A percentile compares a stretch with the other conserved stretches of the same genome.
phyloP scores from a whole-genome alignment of 2,113 vertebrate species.

The Plotosus lineatus region DNA sequence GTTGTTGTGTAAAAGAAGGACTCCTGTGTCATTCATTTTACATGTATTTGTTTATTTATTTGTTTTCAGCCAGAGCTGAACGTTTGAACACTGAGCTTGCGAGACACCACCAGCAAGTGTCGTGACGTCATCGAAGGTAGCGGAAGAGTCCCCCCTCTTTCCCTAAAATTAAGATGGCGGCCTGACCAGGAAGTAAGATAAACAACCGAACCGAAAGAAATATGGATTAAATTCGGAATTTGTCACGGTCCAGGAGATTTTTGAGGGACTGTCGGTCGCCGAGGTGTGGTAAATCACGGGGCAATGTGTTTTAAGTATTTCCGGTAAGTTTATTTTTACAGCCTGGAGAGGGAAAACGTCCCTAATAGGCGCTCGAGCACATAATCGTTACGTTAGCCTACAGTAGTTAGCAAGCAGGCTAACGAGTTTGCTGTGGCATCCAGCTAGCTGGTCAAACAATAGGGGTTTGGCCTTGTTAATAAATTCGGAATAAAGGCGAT shows the following conservation, averaged over 20 bases:
- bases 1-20: neutral
- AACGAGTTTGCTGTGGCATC: slow-evolving; percentile 40
- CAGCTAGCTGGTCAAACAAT: slow-evolving; percentile 49
- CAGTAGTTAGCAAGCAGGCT: slow-evolving; percentile 36
- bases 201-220: slow-evolving; percentile 49
- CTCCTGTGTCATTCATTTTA: neutral
- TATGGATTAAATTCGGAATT: slow-evolving; percentile 41
- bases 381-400: slow-evolving; percentile 24
- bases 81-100: neutral
- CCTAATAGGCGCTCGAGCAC: slow-evolving; percentile 19
- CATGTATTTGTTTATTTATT: neutral
- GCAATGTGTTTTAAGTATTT: neutral
- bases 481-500: neutral
- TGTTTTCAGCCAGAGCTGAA: neutral
- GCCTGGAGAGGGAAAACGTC: neutral
- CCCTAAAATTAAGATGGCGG: slow-evolving; percentile 53
- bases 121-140: slow-evolving; percentile 17
- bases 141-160: slow-evolving; percentile 38
- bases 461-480: slow-evolving; percentile 34
- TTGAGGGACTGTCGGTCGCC: neutral
- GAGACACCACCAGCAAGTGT: neutral
- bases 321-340: slow-evolving; percentile 39
- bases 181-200: slow-evolving; percentile 56
- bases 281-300: neutral
- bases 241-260: neutral